These are phyloP conservation scores for Sarcophilus harrisii DNA, from an alignment of 2,797 vertebrate genomes.

Conservation along the genomic window DNA sequence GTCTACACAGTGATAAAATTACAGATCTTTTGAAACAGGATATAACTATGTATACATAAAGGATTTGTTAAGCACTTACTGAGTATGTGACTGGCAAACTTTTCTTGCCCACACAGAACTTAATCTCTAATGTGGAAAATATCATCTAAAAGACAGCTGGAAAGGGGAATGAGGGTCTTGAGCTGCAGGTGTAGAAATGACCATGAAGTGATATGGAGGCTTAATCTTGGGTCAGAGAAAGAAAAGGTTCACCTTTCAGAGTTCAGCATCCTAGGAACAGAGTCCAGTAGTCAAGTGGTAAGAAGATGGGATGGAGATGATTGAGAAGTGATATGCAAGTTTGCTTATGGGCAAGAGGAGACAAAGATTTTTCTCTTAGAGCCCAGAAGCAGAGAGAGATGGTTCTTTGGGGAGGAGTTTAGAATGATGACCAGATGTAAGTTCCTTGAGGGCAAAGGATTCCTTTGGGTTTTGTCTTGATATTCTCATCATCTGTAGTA, in stretches of 20 bases:
- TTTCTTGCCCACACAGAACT: background rate
- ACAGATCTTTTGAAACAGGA: background rate
- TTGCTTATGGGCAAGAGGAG: background rate
- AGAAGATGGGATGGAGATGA: background rate
- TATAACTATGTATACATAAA: background rate
- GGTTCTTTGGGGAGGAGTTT: background rate
- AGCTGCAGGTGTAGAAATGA: background rate
- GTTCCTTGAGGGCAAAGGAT: background rate
- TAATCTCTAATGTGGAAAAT: background rate
- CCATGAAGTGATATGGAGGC: too few relatives aligned
- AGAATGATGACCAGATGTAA: background rate
- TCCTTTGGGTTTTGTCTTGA: background rate
- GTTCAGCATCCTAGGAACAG: too few relatives aligned
- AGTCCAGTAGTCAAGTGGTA: background rate
- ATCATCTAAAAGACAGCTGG: background rate
- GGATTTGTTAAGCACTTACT: background rate
- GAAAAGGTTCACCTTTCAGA: background rate
- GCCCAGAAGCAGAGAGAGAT: background rate
- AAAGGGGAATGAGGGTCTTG: background rate
- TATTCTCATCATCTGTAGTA: background rate
- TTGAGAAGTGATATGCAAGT: background rate
- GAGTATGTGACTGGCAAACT: background rate
- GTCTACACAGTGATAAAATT: background rate
- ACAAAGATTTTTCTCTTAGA: background rate
- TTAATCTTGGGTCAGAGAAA: background rate